These are phyloP conservation scores for Aplysia californica DNA, from an alignment of 1,140 invertebrate genomes.

Conservation along the genomic window DNA sequence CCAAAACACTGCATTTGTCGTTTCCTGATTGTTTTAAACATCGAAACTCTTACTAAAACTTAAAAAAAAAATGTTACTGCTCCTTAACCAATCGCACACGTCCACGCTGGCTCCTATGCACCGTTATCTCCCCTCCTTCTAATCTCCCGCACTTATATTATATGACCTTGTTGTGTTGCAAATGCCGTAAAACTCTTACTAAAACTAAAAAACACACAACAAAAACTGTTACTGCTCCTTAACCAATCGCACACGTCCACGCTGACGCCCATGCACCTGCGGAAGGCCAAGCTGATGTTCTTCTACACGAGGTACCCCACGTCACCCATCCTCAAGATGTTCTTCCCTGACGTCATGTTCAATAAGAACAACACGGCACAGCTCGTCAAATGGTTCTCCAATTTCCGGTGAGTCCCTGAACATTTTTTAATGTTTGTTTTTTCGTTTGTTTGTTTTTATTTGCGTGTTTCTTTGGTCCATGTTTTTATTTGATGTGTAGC, in stretches of 20 bases:
- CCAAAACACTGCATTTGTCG: too few relatives aligned
- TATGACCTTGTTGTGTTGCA: too few relatives aligned
- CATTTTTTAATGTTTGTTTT: neutral
- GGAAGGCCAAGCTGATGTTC: slow-evolving; percentile 99
- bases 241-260: slow-evolving; percentile 65
- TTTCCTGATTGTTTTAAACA: too few relatives aligned
- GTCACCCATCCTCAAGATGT: slow-evolving; percentile 98
- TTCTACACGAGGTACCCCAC: slow-evolving; percentile 99
- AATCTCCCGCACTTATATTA: too few relatives aligned
- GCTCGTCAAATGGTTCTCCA: slow-evolving; percentile 99
- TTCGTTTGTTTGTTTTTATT: too few relatives aligned
- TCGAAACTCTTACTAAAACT: too few relatives aligned
- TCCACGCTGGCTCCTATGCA: slow-evolving; percentile 95
- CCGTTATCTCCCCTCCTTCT: too few relatives aligned
- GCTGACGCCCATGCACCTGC: slow-evolving; percentile 98
- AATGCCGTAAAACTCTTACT: too few relatives aligned
- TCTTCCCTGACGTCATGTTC: slow-evolving; percentile 99
- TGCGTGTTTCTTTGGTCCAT: too few relatives aligned
- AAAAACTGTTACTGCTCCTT: slow-evolving; percentile 57
- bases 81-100: slow-evolving; percentile 67
- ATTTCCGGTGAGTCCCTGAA: slow-evolving; percentile 89
- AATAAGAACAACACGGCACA: slow-evolving; percentile 99
- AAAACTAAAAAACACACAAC: too few relatives aligned
- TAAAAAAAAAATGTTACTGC: too few relatives aligned
- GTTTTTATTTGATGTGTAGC: too few relatives aligned